Percentiles rank a stretch among this genome's conserved stretches.
phyloP scores from a whole-genome alignment of 92 coral and sea anemone genomes.

The Epizoanthus illoricatus region DNA sequence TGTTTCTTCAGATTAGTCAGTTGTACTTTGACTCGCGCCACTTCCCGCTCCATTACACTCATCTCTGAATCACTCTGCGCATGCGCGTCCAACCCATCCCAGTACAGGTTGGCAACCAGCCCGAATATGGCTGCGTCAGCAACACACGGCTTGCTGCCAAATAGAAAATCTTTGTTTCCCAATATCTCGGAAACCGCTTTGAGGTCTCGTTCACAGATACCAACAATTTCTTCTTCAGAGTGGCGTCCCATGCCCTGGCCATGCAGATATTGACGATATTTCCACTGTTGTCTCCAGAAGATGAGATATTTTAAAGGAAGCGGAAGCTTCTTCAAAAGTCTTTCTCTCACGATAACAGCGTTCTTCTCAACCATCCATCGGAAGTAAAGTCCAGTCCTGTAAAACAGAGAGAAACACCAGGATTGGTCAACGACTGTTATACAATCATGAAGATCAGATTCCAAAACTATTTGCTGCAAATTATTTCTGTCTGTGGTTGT shows the following conservation, averaged over 20 bases:
- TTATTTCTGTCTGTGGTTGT: no score
- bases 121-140: slow-evolving; percentile 25
- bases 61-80: neutral
- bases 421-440: no score
- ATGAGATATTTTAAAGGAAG: slow-evolving; percentile 5
- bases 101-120: neutral
- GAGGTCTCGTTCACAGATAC: slow-evolving; percentile 17
- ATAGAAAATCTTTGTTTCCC: slow-evolving; percentile 19
- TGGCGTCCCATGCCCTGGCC: slow-evolving; percentile 39
- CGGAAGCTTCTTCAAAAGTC: neutral
- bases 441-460: no score
- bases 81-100: slow-evolving; percentile 2
- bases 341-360: neutral
- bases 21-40: neutral
- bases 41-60: neutral
- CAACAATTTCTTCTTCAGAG: slow-evolving; percentile 26
- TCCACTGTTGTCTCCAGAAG: neutral
- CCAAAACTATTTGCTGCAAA: no score
- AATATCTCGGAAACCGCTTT: slow-evolving; percentile 20
- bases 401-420: neutral
- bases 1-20: slow-evolving; percentile 10
- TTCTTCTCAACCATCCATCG: slow-evolving; percentile 29
- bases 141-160: slow-evolving; percentile 32
- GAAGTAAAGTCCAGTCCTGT: slow-evolving; percentile 27
- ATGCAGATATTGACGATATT: slow-evolving; percentile 1